phyloP scores from a whole-genome alignment of 2,113 vertebrate species.

The Microcebus tavaratra region DNA sequence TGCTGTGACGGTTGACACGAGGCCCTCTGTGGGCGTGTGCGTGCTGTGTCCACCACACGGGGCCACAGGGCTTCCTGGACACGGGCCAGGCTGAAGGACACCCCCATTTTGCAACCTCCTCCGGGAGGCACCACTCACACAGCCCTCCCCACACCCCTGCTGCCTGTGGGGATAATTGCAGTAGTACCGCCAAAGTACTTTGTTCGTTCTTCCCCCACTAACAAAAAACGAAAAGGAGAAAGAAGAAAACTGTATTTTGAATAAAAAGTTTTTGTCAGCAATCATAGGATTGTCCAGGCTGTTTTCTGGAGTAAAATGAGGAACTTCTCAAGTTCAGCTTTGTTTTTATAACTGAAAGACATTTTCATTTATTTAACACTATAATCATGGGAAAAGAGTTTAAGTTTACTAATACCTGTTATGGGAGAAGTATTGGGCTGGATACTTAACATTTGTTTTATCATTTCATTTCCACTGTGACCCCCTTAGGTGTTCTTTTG shows the following conservation, averaged over 20 bases:
- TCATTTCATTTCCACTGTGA: not conserved
- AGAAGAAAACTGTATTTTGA: no score
- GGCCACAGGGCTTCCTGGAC: not conserved
- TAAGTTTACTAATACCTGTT: accelerated
- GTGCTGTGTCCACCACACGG: not conserved
- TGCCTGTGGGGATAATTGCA: accelerated
- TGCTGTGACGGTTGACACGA: accelerated
- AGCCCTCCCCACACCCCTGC: no score
- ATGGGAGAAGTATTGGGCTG: not conserved
- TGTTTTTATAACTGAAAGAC: accelerated
- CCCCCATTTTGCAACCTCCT: not conserved
- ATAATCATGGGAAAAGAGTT: accelerated
- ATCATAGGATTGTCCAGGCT: not conserved
- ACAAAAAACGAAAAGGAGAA: no score
- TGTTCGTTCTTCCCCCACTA: accelerated
- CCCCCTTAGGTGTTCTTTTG: not conserved
- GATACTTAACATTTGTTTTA: accelerated
- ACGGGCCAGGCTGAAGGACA: accelerated
- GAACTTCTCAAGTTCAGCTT: no score
- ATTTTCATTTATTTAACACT: not conserved
- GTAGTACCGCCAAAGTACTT: accelerated
- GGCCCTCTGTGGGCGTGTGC: not conserved
- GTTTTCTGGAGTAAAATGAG: not conserved
- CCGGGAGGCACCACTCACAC: accelerated
- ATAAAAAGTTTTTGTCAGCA: not conserved